Conservation (phyloP, 2,888 invertebrate species). For the Harmothoe impar region DNA sequence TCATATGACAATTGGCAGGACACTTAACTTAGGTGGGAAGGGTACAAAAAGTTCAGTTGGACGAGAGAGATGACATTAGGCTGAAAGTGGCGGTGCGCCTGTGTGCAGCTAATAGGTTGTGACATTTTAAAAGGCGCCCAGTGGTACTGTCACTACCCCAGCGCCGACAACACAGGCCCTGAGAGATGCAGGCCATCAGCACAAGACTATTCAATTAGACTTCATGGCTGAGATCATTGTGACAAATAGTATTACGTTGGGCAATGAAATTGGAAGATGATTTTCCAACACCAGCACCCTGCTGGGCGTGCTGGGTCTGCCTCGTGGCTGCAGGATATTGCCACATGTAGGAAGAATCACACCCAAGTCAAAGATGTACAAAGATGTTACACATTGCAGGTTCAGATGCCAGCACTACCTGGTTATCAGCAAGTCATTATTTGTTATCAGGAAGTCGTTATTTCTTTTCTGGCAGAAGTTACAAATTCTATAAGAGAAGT, state of each 20-base stretch:
- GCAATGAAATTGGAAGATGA: background rate
- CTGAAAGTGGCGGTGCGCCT: background rate
- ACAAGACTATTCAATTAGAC: constrained; percentile 39
- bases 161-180: background rate
- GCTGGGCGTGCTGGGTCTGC: no score
- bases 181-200: background rate
- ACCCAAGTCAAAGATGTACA: no score
- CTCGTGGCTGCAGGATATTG: no score
- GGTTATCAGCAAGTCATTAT: no score
- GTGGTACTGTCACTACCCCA: constrained; percentile 35
- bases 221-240: constrained; percentile 34
- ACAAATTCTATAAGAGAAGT: no score
- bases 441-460: no score
- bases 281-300: no score
- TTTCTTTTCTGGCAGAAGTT: no score
- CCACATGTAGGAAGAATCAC: no score
- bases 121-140: constrained; percentile 48
- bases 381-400: no score
- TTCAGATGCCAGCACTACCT: no score
- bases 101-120: background rate
- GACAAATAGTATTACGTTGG: constrained; percentile 23
- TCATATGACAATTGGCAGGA: constrained; percentile 47
- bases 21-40: constrained; percentile 49
- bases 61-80: constrained; percentile 49
- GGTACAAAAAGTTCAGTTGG: constrained; percentile 56